Evolutionary conservation across 2,797 vertebrate species (phyloP), one percentile per base, ranked within the genome.

Genomic region (Fundulus diaphanus): DNA sequence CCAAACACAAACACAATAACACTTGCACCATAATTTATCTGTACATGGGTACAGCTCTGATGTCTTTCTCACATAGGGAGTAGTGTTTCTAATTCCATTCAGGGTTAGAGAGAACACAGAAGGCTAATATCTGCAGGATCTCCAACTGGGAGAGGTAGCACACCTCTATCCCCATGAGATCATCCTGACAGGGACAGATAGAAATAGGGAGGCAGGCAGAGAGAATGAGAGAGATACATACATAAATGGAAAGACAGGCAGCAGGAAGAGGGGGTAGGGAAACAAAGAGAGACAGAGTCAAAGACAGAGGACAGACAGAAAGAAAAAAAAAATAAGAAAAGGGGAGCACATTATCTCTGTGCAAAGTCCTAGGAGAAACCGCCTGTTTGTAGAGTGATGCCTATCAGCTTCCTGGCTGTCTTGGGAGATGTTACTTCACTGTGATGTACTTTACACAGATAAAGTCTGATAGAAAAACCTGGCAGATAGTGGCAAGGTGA

Each of bases 371-470:
- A 77, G 87, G 92, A 92, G 91, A 80, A 90, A 83, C 87, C 89
- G 87, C 68, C 85, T 93, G 91, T 93, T 94, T 93, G 91, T 89
- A 90, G 90, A 92, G 90, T 91, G 93, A 94, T 94, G 92, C 83
- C 90, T 88, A 94, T 94, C 93, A 90, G 92, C 88, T 91, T 84
- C 76, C 81, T 82, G 77, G 79, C 89, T 87, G 89, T 93, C 92
- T 92, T 90, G n/a, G 89, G 91, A 91, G 90, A 91, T 93, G 89
- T 90, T 89, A 90, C 87, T 86, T 89, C 88, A 83, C 89, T 83
- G 85, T 86, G 92, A 90, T 93, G 87, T 92, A 92, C 89, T 91
- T 93, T 90, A 91, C 80, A 48, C 70, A 84, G 92, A 94, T 94
- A 92, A 93, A 92, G 78, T 87, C 84, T 75, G 86, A 92, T 82